Percentiles rank a stretch among this genome's conserved stretches.
Evolutionary conservation across 2,113 vertebrate species (phyloP).

Genomic region (Elephas maximus): DNA sequence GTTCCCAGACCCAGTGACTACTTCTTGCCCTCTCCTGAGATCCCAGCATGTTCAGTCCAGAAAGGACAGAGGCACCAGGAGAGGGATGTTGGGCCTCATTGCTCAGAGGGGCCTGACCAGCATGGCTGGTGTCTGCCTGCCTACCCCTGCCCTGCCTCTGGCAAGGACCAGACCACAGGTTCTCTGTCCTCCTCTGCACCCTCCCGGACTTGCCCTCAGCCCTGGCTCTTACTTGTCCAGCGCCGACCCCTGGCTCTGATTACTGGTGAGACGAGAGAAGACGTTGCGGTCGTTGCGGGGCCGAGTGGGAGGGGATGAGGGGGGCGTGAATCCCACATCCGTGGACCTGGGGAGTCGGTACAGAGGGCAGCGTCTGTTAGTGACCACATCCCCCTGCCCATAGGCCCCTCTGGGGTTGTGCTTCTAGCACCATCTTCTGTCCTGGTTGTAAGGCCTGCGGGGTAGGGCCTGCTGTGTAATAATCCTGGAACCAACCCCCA

Average conservation of each 20-base stretch:
- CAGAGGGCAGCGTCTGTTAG: slow-evolving; percentile 53
- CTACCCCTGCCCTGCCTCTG: background rate
- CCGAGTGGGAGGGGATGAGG: slow-evolving; percentile 96
- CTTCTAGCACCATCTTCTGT: background rate
- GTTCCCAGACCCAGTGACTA: background rate
- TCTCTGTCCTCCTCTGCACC: background rate
- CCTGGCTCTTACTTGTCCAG: slow-evolving; percentile 96
- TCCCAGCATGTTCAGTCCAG: background rate
- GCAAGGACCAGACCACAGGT: too few species aligned
- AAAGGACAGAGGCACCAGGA: too few species aligned
- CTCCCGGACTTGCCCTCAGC: background rate
- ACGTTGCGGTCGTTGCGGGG: slow-evolving; percentile 97
- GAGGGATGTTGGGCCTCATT: background rate
- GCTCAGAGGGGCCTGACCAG: background rate
- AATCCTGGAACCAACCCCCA: too few species aligned
- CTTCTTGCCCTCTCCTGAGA: slow-evolving; percentile 41
- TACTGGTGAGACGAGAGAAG: slow-evolving; percentile 98
- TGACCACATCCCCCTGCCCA: background rate
- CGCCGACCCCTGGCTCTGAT: slow-evolving; percentile 96
- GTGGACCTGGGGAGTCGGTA: slow-evolving; percentile 89
- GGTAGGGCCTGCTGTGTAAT: background rate
- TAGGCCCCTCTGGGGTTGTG: background rate
- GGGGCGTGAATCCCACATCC: slow-evolving; percentile 95
- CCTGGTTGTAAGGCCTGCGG: fast-evolving
- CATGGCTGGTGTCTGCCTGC: background rate